Evolutionary conservation across 2,797 vertebrate species (phyloP).

Genomic region (Dallia pectoralis): DNA sequence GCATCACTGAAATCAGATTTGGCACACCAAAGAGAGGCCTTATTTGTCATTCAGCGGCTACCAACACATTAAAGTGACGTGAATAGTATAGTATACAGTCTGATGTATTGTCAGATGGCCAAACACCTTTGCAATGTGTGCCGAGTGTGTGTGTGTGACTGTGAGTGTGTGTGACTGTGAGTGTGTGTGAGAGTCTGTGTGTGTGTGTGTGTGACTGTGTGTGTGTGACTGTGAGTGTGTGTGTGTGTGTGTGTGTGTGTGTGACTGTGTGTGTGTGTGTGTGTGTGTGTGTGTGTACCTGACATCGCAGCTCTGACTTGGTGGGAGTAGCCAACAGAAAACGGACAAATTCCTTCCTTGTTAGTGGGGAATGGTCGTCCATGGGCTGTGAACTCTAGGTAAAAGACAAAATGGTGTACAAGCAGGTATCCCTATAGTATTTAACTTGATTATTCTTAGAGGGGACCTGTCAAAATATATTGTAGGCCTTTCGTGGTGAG

Average conservation of each 20-base stretch:
- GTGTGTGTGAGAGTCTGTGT: constrained; percentile 71
- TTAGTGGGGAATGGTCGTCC: constrained; percentile 89
- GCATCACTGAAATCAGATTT: constrained; percentile 72
- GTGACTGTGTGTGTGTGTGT: constrained; percentile 63
- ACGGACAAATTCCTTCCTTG: constrained; percentile 85
- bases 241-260: constrained; percentile 70
- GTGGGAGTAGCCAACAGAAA: constrained; percentile 89
- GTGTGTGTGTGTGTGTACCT: constrained; percentile 83
- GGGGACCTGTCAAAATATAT: too few relatives aligned
- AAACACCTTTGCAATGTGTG: constrained; percentile 35
- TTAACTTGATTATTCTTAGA: too few relatives aligned
- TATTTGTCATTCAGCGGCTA: too few relatives aligned
- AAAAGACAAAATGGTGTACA: neutral
- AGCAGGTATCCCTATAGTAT: neutral
- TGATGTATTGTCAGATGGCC: too few relatives aligned
- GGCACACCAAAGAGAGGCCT: too few relatives aligned
- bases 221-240: constrained; percentile 80
- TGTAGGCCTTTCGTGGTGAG: too few relatives aligned
- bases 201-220: constrained; percentile 71
- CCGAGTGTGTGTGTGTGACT: constrained; percentile 64
- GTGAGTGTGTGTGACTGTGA: constrained; percentile 84
- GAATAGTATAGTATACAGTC: too few relatives aligned
- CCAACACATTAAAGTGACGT: too few relatives aligned
- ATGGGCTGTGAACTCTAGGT: constrained; percentile 82
- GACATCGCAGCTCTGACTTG: constrained; percentile 92